These are phyloP conservation scores for Ips nitidus DNA, from an alignment of 1,140 invertebrate genomes.

Conservation along the genomic window DNA sequence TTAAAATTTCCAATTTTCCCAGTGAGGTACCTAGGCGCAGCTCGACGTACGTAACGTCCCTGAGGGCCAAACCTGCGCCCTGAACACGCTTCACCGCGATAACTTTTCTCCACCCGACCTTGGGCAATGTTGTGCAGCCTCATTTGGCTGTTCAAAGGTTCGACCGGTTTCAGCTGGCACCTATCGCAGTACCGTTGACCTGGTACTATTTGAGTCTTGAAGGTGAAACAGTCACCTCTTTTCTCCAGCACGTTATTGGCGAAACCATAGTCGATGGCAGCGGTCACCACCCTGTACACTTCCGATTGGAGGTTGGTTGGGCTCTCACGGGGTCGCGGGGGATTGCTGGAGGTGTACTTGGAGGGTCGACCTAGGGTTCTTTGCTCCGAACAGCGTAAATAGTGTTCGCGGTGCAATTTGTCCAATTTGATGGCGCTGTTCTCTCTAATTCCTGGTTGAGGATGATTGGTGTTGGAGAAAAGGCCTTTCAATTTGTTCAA, in stretches of 20 bases:
- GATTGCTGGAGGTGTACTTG: slow-evolving; percentile 16
- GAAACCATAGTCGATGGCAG: slow-evolving; percentile 34
- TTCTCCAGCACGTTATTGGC: slow-evolving; percentile 34
- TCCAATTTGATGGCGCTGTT: slow-evolving; percentile 26
- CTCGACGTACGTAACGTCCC: too few species aligned
- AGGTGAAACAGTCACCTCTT: slow-evolving; percentile 32
- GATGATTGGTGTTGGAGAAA: slow-evolving; percentile 12
- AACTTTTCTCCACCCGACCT: too few species aligned
- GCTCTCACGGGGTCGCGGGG: not conserved
- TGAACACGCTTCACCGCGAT: too few species aligned
- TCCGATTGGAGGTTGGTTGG: slow-evolving; percentile 22
- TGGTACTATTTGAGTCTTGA: slow-evolving; percentile 23
- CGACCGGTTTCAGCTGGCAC: not conserved
- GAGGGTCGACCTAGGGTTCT: slow-evolving; percentile 8
- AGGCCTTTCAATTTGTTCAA: slow-evolving; percentile 33
- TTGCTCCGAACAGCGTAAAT: not conserved
- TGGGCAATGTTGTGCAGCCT: too few species aligned
- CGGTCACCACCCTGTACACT: slow-evolving; percentile 35
- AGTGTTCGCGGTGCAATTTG: not conserved
- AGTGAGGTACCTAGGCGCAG: too few species aligned
- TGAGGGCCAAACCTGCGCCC: too few species aligned
- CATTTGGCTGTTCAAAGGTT: too few species aligned
- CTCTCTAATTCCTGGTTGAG: slow-evolving; percentile 7
- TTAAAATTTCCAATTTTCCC: too few species aligned
- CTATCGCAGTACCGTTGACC: slow-evolving; percentile 19